A percentile compares a stretch with the other conserved stretches of the same genome.
Conservation (phyloP, 2,113 vertebrate species). For the Oceanodroma tethys region DNA sequence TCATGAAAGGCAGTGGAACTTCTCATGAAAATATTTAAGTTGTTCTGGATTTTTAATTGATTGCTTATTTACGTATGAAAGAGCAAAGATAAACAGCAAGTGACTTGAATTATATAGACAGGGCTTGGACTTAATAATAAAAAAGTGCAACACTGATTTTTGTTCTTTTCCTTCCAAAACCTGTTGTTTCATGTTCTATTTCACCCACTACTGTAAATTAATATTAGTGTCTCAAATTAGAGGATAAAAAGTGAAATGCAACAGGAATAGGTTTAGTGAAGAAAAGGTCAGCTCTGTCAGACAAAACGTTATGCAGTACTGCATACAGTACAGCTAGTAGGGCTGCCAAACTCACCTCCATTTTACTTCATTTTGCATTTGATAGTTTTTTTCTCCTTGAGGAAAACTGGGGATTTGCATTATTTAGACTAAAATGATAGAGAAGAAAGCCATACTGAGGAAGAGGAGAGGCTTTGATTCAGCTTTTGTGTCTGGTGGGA, state of each 20-base stretch:
- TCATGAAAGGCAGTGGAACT: not conserved
- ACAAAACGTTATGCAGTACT: not conserved
- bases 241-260: not conserved
- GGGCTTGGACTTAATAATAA: not conserved
- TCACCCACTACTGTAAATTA: not conserved
- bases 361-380: not conserved
- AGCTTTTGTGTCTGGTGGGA: slow-evolving; percentile 62
- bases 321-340: not conserved
- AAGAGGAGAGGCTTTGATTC: slow-evolving; percentile 51
- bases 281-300: not conserved
- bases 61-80: not conserved
- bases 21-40: not conserved
- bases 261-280: not conserved
- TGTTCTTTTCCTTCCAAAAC: not conserved
- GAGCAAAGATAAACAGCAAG: not conserved
- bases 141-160: not conserved
- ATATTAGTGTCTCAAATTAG: not conserved
- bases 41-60: not conserved
- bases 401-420: not conserved
- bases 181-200: not conserved
- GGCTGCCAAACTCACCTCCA: not conserved
- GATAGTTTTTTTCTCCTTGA: not conserved
- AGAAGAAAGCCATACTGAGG: not conserved
- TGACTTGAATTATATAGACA: not conserved
- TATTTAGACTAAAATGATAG: slow-evolving; percentile 32